Percentiles rank a stretch among this genome's conserved stretches.
Evolutionary conservation across 1,140 invertebrate genomes (phyloP).

Genomic region (Armadillidium nasatum): DNA sequence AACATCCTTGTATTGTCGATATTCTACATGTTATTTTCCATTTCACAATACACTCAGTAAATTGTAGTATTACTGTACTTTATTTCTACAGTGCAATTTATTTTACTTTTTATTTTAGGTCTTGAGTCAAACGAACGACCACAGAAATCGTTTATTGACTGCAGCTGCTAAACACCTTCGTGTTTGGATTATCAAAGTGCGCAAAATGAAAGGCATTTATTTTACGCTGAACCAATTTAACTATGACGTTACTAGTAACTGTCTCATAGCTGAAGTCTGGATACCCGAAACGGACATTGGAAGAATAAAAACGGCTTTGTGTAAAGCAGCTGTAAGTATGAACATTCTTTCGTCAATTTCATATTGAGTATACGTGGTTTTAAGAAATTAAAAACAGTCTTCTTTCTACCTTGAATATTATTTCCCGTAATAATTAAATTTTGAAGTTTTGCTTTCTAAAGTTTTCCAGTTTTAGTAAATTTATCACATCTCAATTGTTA

Average conservation of each 20-base stretch:
- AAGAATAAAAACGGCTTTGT: slow-evolving; percentile 77
- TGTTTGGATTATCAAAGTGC: slow-evolving; percentile 72
- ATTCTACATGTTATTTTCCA: too few relatives aligned
- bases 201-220: slow-evolving; percentile 74
- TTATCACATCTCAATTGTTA: too few relatives aligned
- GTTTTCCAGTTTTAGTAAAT: too few relatives aligned
- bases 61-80: too few relatives aligned
- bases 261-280: slow-evolving; percentile 97
- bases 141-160: slow-evolving; percentile 80
- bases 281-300: slow-evolving; percentile 80
- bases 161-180: slow-evolving; percentile 88
- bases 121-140: slow-evolving; percentile 85
- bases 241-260: slow-evolving; percentile 89
- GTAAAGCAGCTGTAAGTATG: slow-evolving; percentile 50
- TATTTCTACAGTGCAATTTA: too few relatives aligned
- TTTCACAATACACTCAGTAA: too few relatives aligned
- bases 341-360: too few relatives aligned
- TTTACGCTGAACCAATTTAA: slow-evolving; percentile 89
- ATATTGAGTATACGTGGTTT: too few relatives aligned
- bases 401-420: not conserved
- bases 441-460: too few relatives aligned
- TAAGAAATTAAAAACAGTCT: too few relatives aligned
- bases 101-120: slow-evolving; percentile 65
- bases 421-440: not conserved
- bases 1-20: too few relatives aligned